phyloP scores from a whole-genome alignment of 2,888 invertebrate species.

The Lasioglossum calceatum region DNA sequence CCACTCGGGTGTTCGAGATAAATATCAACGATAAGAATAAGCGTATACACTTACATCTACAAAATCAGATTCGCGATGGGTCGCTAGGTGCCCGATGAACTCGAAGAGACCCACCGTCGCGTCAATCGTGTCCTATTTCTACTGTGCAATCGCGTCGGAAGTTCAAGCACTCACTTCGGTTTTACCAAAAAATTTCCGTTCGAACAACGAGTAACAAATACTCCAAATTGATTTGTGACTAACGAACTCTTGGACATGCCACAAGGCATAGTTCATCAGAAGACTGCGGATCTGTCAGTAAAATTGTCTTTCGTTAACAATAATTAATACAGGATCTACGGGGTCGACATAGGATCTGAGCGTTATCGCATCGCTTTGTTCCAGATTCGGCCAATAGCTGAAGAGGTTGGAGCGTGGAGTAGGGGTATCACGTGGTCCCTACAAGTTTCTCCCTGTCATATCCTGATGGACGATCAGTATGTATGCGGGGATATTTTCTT shows the following conservation, averaged over 20 bases:
- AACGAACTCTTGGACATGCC: background rate
- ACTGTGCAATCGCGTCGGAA: background rate
- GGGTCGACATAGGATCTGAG: no score
- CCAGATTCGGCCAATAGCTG: no score
- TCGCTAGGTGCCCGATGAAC: background rate
- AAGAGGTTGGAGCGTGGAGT: no score
- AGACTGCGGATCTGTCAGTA: no score
- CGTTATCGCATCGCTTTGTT: no score
- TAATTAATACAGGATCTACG: no score
- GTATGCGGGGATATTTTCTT: no score
- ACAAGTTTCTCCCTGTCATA: no score
- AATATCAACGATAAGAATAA: background rate
- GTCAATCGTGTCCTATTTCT: conserved; percentile 43
- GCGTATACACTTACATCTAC: background rate
- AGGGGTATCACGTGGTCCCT: no score
- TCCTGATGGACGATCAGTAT: no score
- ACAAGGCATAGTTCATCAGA: background rate
- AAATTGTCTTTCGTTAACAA: no score
- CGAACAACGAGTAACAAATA: background rate
- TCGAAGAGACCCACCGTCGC: conserved; percentile 29
- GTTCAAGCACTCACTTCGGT: background rate
- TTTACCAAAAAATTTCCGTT: background rate
- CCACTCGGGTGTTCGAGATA: background rate
- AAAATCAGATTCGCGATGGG: conserved; percentile 25
- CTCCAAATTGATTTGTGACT: background rate